Evolutionary conservation across 2,113 vertebrate genomes (phyloP).

Genomic region (Cephalopholis sonnerati): DNA sequence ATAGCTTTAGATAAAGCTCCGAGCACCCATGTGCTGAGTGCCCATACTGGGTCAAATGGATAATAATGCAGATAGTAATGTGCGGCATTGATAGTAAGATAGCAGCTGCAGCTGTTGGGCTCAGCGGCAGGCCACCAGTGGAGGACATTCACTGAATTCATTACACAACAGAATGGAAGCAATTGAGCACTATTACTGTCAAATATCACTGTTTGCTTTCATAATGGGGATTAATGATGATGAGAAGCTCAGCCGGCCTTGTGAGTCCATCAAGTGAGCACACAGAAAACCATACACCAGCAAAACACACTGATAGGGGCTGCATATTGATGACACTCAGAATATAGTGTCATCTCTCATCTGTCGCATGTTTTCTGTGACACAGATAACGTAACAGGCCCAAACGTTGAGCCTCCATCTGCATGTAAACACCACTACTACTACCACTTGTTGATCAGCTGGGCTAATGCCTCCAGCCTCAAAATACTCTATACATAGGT

Average conservation of each 20-base stretch:
- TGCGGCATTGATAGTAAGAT: slow-evolving; percentile 11
- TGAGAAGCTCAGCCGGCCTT: slow-evolving; percentile 16
- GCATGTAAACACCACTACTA: background rate
- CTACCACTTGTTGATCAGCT: background rate
- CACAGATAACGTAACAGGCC: no score
- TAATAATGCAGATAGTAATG: slow-evolving; percentile 44
- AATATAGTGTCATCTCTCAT: background rate
- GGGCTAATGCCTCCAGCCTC: background rate
- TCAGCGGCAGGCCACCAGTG: slow-evolving; percentile 30
- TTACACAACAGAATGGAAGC: slow-evolving; percentile 40
- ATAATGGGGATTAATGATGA: slow-evolving; percentile 44
- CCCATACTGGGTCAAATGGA: slow-evolving; percentile 34
- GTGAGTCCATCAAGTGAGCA: slow-evolving; percentile 5
- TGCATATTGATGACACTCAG: slow-evolving; percentile 14
- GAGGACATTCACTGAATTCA: slow-evolving; percentile 29
- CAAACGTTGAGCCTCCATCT: background rate
- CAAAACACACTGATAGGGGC: background rate
- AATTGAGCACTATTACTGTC: slow-evolving; percentile 34
- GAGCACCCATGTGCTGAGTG: slow-evolving; percentile 29
- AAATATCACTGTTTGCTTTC: slow-evolving; percentile 47
- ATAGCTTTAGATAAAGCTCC: slow-evolving; percentile 52
- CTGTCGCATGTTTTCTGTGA: background rate
- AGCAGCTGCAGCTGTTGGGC: slow-evolving; percentile 39
- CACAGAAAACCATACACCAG: background rate
- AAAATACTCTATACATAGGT: slow-evolving; percentile 33